phyloP scores from a whole-genome alignment of 2,113 vertebrate genomes.

The Esox niger region DNA sequence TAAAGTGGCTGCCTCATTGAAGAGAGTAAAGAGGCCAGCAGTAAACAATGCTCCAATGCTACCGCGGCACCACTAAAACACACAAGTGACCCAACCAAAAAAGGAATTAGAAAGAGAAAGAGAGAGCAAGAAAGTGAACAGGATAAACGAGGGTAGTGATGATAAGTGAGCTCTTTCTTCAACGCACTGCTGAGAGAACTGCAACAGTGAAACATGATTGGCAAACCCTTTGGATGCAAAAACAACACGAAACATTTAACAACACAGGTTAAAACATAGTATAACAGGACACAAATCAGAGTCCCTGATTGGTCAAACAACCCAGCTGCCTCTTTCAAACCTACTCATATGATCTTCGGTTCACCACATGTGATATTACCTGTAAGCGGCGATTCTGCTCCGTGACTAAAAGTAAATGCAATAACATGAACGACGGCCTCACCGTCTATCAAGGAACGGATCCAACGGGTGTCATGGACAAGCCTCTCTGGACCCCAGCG shows the following conservation, averaged over 20 bases:
- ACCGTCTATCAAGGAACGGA: neutral
- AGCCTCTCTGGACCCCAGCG: constrained; percentile 33
- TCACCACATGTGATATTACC: too few species aligned
- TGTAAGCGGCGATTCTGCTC: too few species aligned
- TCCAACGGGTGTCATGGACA: constrained; percentile 52
- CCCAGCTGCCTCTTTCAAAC: too few species aligned
- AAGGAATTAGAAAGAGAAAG: constrained; percentile 51
- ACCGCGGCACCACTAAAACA: constrained; percentile 46
- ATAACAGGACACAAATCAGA: too few species aligned
- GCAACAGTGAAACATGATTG: too few species aligned
- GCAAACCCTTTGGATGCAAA: too few species aligned
- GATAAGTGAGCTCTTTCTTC: too few species aligned
- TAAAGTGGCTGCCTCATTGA: constrained; percentile 71
- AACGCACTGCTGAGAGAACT: too few species aligned
- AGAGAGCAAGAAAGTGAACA: constrained; percentile 20
- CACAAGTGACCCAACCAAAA: constrained; percentile 66
- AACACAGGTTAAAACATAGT: too few species aligned
- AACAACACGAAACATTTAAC: too few species aligned
- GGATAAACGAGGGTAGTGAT: neutral
- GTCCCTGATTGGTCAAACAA: too few species aligned
- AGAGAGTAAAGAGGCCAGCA: constrained; percentile 60
- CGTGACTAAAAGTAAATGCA: too few species aligned
- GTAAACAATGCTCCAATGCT: constrained; percentile 64
- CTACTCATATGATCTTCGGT: neutral
- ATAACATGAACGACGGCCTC: neutral